Evolutionary conservation across 2,113 vertebrate genomes (phyloP).

Genomic region (Psilopsiagon aymara): DNA sequence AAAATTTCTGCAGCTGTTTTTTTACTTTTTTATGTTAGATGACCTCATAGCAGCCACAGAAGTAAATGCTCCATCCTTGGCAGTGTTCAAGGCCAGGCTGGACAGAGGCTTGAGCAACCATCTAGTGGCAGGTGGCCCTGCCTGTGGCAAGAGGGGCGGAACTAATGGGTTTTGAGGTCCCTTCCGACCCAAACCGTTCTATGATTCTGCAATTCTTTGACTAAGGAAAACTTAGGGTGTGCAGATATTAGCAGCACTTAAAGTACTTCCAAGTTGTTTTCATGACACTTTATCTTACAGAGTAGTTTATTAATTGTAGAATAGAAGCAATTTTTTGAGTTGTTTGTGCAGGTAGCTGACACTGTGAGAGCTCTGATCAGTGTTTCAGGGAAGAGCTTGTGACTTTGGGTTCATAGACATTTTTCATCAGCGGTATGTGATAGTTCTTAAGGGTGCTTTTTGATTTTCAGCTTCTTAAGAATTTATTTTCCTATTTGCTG

Average conservation of each 20-base stretch:
- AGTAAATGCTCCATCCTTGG: neutral
- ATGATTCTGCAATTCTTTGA: neutral
- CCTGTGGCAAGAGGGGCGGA: neutral
- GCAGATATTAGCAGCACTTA: neutral
- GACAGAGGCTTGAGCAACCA: neutral
- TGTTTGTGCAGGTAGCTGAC: neutral
- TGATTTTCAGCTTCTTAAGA: neutral
- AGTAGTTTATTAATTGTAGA: neutral
- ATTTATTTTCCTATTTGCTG: neutral
- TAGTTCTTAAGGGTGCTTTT: neutral
- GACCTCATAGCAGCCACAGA: neutral
- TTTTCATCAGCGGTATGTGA: neutral
- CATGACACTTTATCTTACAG: neutral
- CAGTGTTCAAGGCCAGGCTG: neutral
- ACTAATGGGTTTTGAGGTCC: neutral
- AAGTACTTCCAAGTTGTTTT: neutral
- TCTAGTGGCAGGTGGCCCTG: neutral
- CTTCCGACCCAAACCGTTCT: neutral
- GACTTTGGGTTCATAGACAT: neutral
- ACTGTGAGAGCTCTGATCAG: neutral
- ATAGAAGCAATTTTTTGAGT: neutral
- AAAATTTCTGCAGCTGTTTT: neutral
- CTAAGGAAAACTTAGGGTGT: neutral
- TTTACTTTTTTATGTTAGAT: neutral
- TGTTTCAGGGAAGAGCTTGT: neutral